A percentile compares a stretch with the other conserved stretches of the same genome.
Conservation (phyloP, 1,140 invertebrate species). For the Lepidurus packardi region DNA sequence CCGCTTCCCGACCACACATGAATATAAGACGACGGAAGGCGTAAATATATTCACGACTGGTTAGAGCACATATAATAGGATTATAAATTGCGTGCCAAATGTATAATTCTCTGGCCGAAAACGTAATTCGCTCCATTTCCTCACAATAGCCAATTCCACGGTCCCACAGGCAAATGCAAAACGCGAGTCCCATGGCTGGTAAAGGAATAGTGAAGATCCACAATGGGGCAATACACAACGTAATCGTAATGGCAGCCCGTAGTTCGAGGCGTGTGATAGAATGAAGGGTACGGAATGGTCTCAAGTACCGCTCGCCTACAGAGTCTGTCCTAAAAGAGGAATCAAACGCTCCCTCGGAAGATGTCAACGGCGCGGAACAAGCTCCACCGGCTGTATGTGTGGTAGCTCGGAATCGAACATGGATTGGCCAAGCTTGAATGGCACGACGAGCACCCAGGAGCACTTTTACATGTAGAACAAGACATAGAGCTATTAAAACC, state of each 20-base stretch:
- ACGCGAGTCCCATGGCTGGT: background rate
- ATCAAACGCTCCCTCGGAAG: background rate
- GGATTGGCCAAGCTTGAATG: background rate
- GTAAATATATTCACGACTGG: background rate
- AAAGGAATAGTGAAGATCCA: background rate
- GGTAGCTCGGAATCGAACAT: background rate
- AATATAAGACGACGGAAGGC: background rate
- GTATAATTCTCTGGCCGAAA: background rate
- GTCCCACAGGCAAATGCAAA: background rate
- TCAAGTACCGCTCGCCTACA: background rate
- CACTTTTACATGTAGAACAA: background rate
- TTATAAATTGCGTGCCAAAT: background rate
- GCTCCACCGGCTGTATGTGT: background rate
- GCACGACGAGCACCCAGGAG: background rate
- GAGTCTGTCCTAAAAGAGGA: background rate
- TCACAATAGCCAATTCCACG: background rate
- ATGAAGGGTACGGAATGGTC: background rate
- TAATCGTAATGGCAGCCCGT: background rate
- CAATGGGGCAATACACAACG: background rate
- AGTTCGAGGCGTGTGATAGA: background rate
- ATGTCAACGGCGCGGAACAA: background rate
- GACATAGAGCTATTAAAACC: background rate
- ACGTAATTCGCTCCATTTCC: background rate
- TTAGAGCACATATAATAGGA: background rate
- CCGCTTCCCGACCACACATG: background rate